Percentiles rank a stretch among this genome's conserved stretches.
Conservation (phyloP, 2,888 invertebrate genomes). For the Parapristionchus giblindavisi region DNA sequence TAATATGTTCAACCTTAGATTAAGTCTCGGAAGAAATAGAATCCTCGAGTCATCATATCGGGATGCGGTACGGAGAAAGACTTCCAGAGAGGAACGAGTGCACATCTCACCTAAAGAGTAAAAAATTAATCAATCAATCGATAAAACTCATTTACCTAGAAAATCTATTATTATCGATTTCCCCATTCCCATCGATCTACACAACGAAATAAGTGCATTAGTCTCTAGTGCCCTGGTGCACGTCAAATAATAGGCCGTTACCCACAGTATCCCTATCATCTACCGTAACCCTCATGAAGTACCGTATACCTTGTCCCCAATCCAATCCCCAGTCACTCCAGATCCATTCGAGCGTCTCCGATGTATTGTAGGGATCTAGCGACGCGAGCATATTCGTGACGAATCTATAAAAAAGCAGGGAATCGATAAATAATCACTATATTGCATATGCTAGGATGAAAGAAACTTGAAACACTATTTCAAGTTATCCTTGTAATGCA, state of each 20-base stretch:
- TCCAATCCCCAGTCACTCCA: slow-evolving; percentile 93
- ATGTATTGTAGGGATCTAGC: slow-evolving; percentile 96
- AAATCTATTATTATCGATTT: not conserved
- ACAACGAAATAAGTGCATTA: not conserved
- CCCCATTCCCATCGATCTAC: not conserved
- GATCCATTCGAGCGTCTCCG: slow-evolving; percentile 96
- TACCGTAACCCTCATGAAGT: not conserved
- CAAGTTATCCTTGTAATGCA: too few species aligned
- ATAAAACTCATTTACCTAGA: slow-evolving; percentile 8
- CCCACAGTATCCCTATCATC: too few species aligned
- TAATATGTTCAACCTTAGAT: slow-evolving; percentile 66
- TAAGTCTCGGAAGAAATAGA: slow-evolving; percentile 87
- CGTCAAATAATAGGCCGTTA: not conserved
- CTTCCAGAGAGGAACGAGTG: slow-evolving; percentile 89
- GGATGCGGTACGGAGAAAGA: slow-evolving; percentile 93
- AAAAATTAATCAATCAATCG: not conserved
- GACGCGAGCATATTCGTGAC: slow-evolving; percentile 89
- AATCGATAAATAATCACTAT: too few species aligned
- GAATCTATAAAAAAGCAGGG: too few species aligned
- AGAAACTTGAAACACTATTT: too few species aligned
- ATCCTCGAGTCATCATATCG: slow-evolving; percentile 98
- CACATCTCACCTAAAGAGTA: slow-evolving; percentile 58
- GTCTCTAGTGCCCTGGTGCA: not conserved
- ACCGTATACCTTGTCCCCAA: slow-evolving; percentile 87
- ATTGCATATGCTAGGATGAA: too few species aligned